Evolutionary conservation across 1,140 invertebrate genomes (phyloP), one percentile per base, ranked within the genome.

Genomic region (Hyposmocoma kahamanoa): DNA sequence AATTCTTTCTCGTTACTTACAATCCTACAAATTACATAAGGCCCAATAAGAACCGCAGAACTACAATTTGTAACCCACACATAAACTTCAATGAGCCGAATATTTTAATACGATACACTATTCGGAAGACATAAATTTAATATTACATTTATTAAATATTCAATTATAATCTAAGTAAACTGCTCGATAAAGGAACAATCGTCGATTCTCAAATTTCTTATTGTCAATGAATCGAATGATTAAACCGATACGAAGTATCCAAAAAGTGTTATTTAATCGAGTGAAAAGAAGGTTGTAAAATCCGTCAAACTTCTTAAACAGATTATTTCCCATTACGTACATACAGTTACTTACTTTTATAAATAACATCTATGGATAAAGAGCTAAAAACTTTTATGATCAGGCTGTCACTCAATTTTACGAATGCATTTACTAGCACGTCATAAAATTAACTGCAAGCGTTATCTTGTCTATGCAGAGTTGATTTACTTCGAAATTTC

Each of bases 71-170:
- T 60, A 50, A 67, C 65, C 62, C 62, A 65, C 51, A 53, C 43
- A 57, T 63, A 53, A 62, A 41, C 50, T 62, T 59, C 50, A 62
- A 60, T 67, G 66, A 74, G 65, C 68, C 71, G 59, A 80, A 77
- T 67, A 65, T 49, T 54, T 71, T 71, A 74, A 53, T 59, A 62
- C 74, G 74, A 82, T 61, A 73, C 55, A 64, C 76, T 82, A 82
- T 68, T 60, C 78, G 81, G 81, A 84, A 84, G 81, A 84, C 81
- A 53, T 65, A 78, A 83, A 77, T 84, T 84, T 78, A 77, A 81
- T 82, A 67, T 72, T 62, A 68, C 45, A 55, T 43, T 50, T 30
- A 34, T 26, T 36, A 36, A 54, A 39, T 59, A 51, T 56, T 24
- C 50, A 57, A 39, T 58, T 56, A 58, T 36, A 47, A 24, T 45